Conservation (phyloP, 2,888 invertebrate genomes). For the Bombylius major region DNA sequence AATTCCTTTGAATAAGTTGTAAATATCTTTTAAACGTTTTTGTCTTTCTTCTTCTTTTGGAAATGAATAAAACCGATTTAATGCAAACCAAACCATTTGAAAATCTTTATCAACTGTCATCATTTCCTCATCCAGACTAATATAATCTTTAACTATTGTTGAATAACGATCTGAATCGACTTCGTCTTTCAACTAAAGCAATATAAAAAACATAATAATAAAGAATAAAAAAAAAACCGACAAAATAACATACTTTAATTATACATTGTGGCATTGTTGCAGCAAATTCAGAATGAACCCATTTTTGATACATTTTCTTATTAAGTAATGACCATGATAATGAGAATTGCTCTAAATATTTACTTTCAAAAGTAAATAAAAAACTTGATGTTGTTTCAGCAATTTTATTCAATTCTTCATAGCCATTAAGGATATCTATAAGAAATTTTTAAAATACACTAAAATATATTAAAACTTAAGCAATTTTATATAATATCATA, state of each 20-base stretch:
- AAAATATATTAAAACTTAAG: too few species aligned
- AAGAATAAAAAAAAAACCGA: background rate
- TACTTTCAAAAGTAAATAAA: slow-evolving; percentile 47
- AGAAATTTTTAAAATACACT: background rate
- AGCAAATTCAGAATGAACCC: slow-evolving; percentile 40
- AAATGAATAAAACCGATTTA: slow-evolving; percentile 34
- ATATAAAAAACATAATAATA: slow-evolving; percentile 1
- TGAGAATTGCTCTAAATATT: slow-evolving; percentile 49
- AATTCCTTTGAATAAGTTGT: slow-evolving; percentile 31
- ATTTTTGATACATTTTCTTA: slow-evolving; percentile 50
- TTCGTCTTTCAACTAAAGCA: slow-evolving; percentile 26
- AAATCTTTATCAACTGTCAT: slow-evolving; percentile 37
- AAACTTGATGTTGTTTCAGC: slow-evolving; percentile 46
- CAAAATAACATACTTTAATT: slow-evolving; percentile 34
- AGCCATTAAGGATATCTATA: slow-evolving; percentile 49
- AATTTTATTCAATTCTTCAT: slow-evolving; percentile 47
- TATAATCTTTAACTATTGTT: slow-evolving; percentile 38
- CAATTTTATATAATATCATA: too few species aligned
- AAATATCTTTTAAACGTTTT: slow-evolving; percentile 27
- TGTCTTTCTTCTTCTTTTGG: slow-evolving; percentile 30
- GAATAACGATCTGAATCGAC: slow-evolving; percentile 30
- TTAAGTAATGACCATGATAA: slow-evolving; percentile 56
- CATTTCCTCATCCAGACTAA: slow-evolving; percentile 49
- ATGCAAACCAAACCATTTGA: too few species aligned
- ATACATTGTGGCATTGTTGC: slow-evolving; percentile 43